phyloP scores from a whole-genome alignment of 2,888 invertebrate genomes.

The Chirona hameri region DNA sequence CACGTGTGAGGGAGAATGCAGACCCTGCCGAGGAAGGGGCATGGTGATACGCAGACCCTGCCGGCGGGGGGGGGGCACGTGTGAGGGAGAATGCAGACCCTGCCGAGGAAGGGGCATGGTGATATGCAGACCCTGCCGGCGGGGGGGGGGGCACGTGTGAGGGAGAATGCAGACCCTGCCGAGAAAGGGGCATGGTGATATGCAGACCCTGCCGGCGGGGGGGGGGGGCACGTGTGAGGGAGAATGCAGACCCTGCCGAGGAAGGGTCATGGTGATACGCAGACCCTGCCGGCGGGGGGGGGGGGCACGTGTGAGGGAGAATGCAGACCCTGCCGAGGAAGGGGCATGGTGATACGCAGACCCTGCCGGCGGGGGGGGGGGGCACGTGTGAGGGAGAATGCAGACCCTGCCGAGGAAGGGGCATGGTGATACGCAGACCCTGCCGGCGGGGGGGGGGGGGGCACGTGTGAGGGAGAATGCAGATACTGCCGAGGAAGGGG shows the following conservation, averaged over 20 bases:
- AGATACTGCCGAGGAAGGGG: too few species aligned
- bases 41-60: slow-evolving; percentile 53
- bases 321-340: slow-evolving; percentile 33
- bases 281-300: slow-evolving; percentile 46
- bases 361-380: slow-evolving; percentile 44
- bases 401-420: too few species aligned
- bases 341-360: slow-evolving; percentile 54
- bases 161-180: slow-evolving; percentile 30
- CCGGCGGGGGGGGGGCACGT: too few species aligned
- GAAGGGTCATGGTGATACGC: slow-evolving; percentile 54
- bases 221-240: too few species aligned
- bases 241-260: slow-evolving; percentile 31
- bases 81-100: slow-evolving; percentile 25
- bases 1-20: slow-evolving; percentile 22
- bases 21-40: too few species aligned
- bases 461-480: slow-evolving; percentile 7
- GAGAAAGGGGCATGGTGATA: slow-evolving; percentile 55
- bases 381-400: background rate
- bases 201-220: slow-evolving; percentile 46
- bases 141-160: too few species aligned
- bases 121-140: slow-evolving; percentile 49
- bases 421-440: slow-evolving; percentile 53
- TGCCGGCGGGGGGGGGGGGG: slow-evolving; percentile 40
- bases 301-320: too few species aligned
- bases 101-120: too few species aligned